Base-by-base conservation (phyloP, 2,888 invertebrate species). In the Eupithecia centaureata region DNA sequence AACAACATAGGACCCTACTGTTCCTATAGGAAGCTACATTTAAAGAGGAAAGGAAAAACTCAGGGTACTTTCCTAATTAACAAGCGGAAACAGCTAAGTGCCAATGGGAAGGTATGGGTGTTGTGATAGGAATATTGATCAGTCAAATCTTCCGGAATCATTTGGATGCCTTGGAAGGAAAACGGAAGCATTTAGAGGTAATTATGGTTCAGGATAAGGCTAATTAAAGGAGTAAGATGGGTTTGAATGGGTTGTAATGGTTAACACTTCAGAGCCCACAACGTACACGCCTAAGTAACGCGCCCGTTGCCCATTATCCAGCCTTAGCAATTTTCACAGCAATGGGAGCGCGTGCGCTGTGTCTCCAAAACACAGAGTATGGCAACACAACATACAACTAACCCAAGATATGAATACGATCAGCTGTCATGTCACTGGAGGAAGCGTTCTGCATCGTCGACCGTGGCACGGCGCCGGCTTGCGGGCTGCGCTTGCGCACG, bases 381-480 rank as follows among this genome's bases (percentile, higher is more conserved):
- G 54, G 15, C n/a, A 28, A 15, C 7, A 28, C 7, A 28, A 32
- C 18, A 18, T 18, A 56, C n/a, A 32, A 28, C 32, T 56, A 18
- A 27, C 27, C 7, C 27, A 27, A 47, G 18, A 18, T 42, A 51
- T 47, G 33, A 61, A 57, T 63, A 70, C 64, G 52, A 59, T 61
- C 33, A 56, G 65, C 58, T 73, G 73, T 70, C 68, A 75, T 57
- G 57, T 32, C 73, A 72, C 76, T 71, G 64, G 35, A 81, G 80
- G 82, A 84, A 82, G 75, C 75, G 69, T 67, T 72, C 71, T 72
- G 74, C 72, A 65, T 69, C 74, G 75, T 69, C 77, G 80, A 74
- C 81, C 79, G 72, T 75, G 75, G 65, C 68, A 59, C 68, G 61
- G 58, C 73, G 81, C 77, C n/a, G 18, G 78, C 64, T 8, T 30